Base-by-base conservation (phyloP, 2,888 invertebrate genomes). In the Lasioglossum calceatum region DNA sequence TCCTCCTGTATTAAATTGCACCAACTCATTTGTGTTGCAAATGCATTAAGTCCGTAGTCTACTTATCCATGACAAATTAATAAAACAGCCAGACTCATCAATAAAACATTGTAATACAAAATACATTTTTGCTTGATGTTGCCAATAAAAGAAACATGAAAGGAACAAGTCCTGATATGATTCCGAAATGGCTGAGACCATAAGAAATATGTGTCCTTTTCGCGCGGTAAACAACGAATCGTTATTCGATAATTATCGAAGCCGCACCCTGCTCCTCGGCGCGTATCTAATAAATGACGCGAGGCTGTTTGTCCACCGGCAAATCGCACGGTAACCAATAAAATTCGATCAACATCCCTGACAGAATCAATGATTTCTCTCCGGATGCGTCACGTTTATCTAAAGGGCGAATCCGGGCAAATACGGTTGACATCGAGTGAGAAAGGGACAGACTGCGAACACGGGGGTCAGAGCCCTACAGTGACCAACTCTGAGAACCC, bases 401-500 rank as follows among this genome's bases (percentile, higher is more conserved):
- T 78, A 89, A 87, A 89, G 90, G 90, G 87, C 86, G 85, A 81
- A 88, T 87, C 77, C 82, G 32, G 36, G 84, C 81, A 89, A 89
- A 89, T 61, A 89, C 72, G 78, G 81, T 81, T 78, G 88, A 78
- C 81, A 79, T 50, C 67, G 36, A 79, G 85, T 72, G 85, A 64
- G 61, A 67, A 54, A 47, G 50, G 58, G 32, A 42, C 42, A 42
- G 70, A 44, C n/a, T 16, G 61, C n/a, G 23, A 16, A 47, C 32
- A 54, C 70, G 75, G 36, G 42, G 42, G 58, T 58, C 3, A 71
- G 77, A 83, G 67, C 82, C 85, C 44, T 14, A 39, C 4, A 67
- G 42, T 79, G 70, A 54, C 32, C 71, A 32, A 19, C 70, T 67
- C 89, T 92, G 94, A 93, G 94, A 93, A 92, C 92, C 92, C 88